Conservation (phyloP, 1,140 invertebrate species). For the Diuraphis noxia region DNA sequence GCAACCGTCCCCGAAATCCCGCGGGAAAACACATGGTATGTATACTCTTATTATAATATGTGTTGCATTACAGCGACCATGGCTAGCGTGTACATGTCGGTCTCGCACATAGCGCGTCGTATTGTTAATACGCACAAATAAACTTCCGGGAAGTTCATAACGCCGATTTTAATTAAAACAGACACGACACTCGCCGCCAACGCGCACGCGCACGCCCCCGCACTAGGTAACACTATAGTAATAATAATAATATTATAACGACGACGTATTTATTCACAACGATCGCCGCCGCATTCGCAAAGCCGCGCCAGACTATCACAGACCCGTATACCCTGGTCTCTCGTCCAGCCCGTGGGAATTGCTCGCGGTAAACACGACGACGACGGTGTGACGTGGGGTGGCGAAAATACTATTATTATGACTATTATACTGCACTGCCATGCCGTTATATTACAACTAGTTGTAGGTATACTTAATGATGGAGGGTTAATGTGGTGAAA, state of each 20-base stretch:
- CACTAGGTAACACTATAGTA: neutral
- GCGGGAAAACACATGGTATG: neutral
- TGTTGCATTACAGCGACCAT: neutral
- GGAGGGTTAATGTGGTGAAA: neutral
- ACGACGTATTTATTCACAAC: neutral
- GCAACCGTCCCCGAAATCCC: neutral
- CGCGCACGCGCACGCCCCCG: neutral
- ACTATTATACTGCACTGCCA: neutral
- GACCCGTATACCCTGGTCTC: too few relatives aligned
- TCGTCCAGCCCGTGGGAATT: neutral
- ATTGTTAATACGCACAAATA: neutral
- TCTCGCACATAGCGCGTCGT: neutral
- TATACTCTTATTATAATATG: neutral
- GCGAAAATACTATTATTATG: neutral
- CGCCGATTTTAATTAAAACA: slow-evolving; percentile 40
- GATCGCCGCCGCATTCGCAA: neutral
- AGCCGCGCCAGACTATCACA: neutral
- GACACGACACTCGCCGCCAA: neutral
- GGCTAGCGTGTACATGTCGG: neutral
- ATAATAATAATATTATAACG: neutral
- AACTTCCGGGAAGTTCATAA: slow-evolving; percentile 4
- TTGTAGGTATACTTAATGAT: neutral
- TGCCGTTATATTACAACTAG: neutral
- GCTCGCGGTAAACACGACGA: neutral
- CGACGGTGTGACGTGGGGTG: neutral